Conservation (phyloP, 2,888 invertebrate genomes). For the Himalopsyche japonica region DNA sequence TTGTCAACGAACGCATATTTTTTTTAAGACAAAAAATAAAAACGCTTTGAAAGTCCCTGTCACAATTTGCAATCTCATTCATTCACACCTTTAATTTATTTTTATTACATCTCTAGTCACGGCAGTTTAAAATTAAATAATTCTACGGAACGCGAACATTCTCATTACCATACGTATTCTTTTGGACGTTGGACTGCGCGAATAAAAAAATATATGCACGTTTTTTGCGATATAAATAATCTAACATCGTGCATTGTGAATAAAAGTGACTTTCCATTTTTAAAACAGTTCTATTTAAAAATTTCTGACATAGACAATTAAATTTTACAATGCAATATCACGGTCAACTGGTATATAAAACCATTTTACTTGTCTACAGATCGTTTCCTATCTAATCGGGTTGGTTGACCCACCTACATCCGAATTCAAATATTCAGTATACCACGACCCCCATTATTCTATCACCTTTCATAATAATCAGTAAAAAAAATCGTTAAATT, state of each 20-base stretch:
- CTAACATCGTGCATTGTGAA: background rate
- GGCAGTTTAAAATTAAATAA: background rate
- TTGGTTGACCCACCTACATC: too few relatives aligned
- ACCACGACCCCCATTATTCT: too few relatives aligned
- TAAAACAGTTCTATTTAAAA: background rate
- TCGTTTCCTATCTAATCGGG: too few relatives aligned
- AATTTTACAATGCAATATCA: background rate
- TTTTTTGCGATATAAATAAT: background rate
- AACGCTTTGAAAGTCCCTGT: background rate
- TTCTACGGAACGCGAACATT: background rate
- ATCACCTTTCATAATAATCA: too few relatives aligned
- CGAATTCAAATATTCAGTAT: too few relatives aligned
- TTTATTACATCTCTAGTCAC: background rate
- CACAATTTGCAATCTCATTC: background rate
- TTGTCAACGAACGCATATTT: too few relatives aligned
- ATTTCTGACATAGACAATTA: background rate
- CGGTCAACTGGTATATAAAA: too few relatives aligned
- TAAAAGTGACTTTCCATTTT: background rate
- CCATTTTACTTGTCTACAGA: too few relatives aligned
- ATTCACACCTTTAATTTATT: background rate
- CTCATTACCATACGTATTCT: background rate
- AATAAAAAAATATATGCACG: background rate
- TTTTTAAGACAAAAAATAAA: too few relatives aligned
- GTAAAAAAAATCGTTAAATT: too few relatives aligned
- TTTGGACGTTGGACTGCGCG: background rate